These are phyloP conservation scores for Zaprionus nigranus DNA, from an alignment of 1,140 invertebrate genomes.

Conservation along the genomic window DNA sequence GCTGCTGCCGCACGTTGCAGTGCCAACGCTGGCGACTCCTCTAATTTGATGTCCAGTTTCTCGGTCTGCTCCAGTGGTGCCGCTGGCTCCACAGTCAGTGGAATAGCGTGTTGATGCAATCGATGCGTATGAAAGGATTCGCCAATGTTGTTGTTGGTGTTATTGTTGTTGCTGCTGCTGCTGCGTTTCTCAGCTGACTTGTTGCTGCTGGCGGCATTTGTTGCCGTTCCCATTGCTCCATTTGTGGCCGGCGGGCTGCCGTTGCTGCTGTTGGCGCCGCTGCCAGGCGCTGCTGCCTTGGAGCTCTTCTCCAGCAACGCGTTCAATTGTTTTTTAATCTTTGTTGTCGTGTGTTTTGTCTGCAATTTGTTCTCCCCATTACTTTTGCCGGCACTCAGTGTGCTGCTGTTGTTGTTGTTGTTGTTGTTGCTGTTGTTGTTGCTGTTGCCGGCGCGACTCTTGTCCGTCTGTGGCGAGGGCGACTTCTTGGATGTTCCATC, in stretches of 20 bases:
- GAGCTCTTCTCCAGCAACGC: conserved; percentile 72
- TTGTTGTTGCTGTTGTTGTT: conserved; percentile 14
- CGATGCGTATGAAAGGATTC: conserved; percentile 56
- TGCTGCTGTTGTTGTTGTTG: conserved; percentile 30
- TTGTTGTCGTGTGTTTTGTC: conserved; percentile 67
- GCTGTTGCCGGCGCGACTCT: conserved; percentile 1
- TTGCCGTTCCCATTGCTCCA: background rate
- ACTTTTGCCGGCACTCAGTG: conserved; percentile 13
- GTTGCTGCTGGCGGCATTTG: conserved; percentile 14
- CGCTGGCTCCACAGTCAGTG: conserved; percentile 77
- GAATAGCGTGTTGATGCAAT: conserved; percentile 77
- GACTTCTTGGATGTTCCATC: conserved; percentile 4
- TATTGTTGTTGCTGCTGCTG: conserved; percentile 20
- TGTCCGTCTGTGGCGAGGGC: background rate
- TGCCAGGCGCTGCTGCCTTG: conserved; percentile 41
- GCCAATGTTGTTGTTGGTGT: conserved; percentile 46
- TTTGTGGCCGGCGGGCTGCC: conserved; percentile 12
- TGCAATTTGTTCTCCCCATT: conserved; percentile 55
- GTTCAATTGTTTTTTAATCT: conserved; percentile 82
- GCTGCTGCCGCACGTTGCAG: conserved; percentile 60
- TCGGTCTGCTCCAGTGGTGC: conserved; percentile 80
- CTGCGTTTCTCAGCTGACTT: conserved; percentile 50
- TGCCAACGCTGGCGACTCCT: conserved; percentile 75
- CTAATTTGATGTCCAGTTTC: conserved; percentile 79
- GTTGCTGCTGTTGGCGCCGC: conserved; percentile 7